A percentile compares a stretch with the other conserved stretches of the same genome.
Conservation (phyloP, 2,113 vertebrate species). For the Zosterops lateralis region DNA sequence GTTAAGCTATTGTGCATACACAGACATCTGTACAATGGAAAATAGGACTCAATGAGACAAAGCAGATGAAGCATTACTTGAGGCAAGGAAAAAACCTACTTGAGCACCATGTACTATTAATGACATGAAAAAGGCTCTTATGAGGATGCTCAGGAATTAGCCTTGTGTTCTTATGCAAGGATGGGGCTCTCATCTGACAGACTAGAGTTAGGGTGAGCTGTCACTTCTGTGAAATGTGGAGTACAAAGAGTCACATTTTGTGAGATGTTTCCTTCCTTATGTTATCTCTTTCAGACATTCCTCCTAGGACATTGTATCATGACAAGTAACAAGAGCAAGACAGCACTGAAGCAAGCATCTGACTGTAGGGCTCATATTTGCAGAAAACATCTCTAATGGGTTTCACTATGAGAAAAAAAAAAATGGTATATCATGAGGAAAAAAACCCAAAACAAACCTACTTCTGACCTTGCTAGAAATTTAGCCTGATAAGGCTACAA, state of each 20-base stretch:
- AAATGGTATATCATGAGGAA: not conserved
- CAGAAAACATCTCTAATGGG: not conserved
- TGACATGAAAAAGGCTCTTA: conserved; percentile 36
- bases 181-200: not conserved
- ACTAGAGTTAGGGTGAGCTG: not conserved
- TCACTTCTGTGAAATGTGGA: not conserved
- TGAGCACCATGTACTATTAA: conserved; percentile 3
- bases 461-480: not conserved
- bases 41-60: not conserved
- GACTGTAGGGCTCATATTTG: not conserved
- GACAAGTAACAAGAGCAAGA: not conserved
- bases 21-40: not conserved
- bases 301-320: not conserved
- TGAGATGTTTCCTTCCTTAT: not conserved
- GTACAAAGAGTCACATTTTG: not conserved
- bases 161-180: not conserved
- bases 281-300: conserved; percentile 18
- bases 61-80: not conserved
- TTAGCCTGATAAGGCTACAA: not conserved
- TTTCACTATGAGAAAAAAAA: not conserved
- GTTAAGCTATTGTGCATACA: not conserved
- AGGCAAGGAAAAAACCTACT: not conserved
- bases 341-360: not conserved
- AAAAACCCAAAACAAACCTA: not conserved
- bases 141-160: conserved; percentile 27